Conservation (phyloP, 2,113 vertebrate species). For the Bettongia penicillata region DNA sequence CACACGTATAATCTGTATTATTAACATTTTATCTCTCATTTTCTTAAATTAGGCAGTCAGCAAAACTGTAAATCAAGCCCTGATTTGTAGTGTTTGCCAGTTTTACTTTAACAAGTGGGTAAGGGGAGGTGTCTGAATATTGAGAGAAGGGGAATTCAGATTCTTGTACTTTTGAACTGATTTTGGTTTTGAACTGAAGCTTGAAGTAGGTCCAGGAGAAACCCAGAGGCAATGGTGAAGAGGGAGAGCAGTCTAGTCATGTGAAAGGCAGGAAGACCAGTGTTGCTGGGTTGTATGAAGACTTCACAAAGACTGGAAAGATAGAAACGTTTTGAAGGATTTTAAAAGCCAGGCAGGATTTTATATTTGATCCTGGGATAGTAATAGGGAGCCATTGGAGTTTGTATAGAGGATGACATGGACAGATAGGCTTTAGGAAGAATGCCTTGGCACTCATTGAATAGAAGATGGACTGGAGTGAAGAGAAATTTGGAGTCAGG, state of each 20-base stretch:
- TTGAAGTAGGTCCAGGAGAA: neutral
- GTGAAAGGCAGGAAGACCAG: neutral
- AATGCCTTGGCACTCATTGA: neutral
- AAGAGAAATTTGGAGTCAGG: neutral
- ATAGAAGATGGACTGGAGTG: neutral
- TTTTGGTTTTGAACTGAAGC: neutral
- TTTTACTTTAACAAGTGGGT: neutral
- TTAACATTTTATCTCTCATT: neutral
- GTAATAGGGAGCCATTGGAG: neutral
- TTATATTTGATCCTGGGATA: neutral
- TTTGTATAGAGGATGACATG: neutral
- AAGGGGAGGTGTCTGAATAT: neutral
- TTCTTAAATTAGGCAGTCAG: neutral
- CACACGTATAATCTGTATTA: neutral
- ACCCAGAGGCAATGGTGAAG: neutral
- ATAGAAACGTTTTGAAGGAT: neutral
- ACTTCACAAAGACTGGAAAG: neutral
- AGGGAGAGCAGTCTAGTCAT: neutral
- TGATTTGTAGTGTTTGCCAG: neutral
- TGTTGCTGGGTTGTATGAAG: neutral
- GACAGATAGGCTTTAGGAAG: neutral
- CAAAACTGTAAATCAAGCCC: neutral
- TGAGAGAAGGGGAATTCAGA: neutral
- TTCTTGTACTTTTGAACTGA: neutral
- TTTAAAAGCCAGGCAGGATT: neutral